Percentiles rank a stretch among this genome's conserved stretches.
Evolutionary conservation across 2,797 vertebrate species (phyloP).

Genomic region (Picus viridis): DNA sequence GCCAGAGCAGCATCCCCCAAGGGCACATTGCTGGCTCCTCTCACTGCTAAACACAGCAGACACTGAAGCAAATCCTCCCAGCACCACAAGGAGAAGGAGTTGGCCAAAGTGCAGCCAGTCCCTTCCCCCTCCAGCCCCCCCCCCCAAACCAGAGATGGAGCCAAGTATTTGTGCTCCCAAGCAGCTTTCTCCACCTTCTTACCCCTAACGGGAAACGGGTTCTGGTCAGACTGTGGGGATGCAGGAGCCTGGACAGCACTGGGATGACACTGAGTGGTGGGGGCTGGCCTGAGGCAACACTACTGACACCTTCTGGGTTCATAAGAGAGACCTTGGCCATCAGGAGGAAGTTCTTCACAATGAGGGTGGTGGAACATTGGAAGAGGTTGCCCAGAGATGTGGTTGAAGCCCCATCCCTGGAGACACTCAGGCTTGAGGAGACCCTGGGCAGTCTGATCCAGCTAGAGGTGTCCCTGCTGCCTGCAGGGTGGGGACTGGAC

Average conservation of each 20-base stretch:
- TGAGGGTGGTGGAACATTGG: too few species aligned
- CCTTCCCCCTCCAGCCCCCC: not conserved
- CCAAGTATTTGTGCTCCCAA: not conserved
- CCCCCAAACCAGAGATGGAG: not conserved
- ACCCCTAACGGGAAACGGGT: not conserved
- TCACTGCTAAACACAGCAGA: not conserved
- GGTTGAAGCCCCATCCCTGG: too few species aligned
- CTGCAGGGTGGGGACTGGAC: too few species aligned
- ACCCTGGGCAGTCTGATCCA: too few species aligned
- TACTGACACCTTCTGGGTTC: not conserved
- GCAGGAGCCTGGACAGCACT: accelerated
- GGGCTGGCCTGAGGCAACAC: accelerated
- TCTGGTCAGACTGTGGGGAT: not conserved
- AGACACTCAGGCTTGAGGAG: too few species aligned
- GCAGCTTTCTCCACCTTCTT: not conserved
- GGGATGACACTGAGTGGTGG: accelerated
- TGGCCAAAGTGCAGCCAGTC: not conserved
- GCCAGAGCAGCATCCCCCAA: too few species aligned
- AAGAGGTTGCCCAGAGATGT: too few species aligned
- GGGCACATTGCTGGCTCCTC: too few species aligned
- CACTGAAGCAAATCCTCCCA: not conserved
- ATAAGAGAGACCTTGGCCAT: too few species aligned
- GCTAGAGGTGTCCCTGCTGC: too few species aligned
- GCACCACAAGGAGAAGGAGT: not conserved
- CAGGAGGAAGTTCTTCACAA: too few species aligned